Evolutionary conservation across 1,140 invertebrate genomes (phyloP).

Genomic region (Diachasma alloeum): DNA sequence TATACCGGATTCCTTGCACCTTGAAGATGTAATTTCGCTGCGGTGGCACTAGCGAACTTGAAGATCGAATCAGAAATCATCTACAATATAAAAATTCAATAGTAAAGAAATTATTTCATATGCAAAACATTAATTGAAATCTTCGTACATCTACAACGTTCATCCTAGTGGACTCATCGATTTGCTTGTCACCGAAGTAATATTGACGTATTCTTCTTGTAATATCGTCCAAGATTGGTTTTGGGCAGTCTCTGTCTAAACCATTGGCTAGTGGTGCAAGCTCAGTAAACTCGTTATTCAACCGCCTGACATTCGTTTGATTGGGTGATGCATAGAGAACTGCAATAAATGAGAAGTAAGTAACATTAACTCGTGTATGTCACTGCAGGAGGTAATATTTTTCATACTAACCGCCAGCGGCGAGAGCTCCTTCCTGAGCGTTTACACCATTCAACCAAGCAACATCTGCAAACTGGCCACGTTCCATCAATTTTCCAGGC

Average conservation of each 20-base stretch:
- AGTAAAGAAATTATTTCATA: not conserved
- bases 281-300: constrained; percentile 67
- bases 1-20: constrained; percentile 64
- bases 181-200: constrained; percentile 66
- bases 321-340: not conserved
- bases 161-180: constrained; percentile 62
- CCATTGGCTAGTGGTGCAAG: constrained; percentile 69
- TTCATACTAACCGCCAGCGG: not conserved
- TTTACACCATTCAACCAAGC: constrained; percentile 75
- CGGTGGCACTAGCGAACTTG: constrained; percentile 66
- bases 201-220: constrained; percentile 66
- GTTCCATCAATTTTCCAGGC: constrained; percentile 61
- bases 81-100: constrained; percentile 57
- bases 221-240: constrained; percentile 54
- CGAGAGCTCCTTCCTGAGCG: constrained; percentile 72
- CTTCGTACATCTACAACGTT: constrained; percentile 66
- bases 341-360: not conserved
- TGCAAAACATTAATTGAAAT: not conserved
- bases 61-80: constrained; percentile 76
- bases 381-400: no score
- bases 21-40: constrained; percentile 63
- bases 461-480: constrained; percentile 64
- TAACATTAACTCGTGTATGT: no score
- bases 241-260: constrained; percentile 67
- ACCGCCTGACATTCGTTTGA: constrained; percentile 34